Conservation (phyloP, 2,888 invertebrate species). For the Seira sanloemensis region DNA sequence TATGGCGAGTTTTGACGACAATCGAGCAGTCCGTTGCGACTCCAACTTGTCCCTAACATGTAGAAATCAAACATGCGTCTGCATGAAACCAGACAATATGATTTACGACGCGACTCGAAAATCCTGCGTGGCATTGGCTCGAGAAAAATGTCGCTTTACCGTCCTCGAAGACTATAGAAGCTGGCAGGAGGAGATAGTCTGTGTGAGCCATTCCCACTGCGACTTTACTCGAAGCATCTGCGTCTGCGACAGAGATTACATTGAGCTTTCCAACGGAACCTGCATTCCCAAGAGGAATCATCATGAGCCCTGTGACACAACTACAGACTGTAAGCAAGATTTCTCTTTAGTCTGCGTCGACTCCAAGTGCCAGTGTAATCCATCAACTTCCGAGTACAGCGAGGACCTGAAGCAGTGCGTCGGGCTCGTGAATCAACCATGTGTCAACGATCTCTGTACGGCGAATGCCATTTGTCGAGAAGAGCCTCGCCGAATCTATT, state of each 20-base stretch:
- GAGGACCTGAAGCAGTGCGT: conserved; percentile 33
- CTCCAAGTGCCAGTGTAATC: conserved; percentile 46
- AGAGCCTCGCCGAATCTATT: conserved; percentile 29
- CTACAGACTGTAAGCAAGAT: conserved; percentile 46
- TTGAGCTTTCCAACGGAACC: conserved; percentile 51
- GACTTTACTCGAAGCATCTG: conserved; percentile 40
- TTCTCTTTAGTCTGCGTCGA: conserved; percentile 35
- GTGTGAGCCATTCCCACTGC: conserved; percentile 52
- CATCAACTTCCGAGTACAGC: conserved; percentile 35
- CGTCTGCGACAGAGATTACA: conserved; percentile 42
- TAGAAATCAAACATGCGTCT: conserved; percentile 44
- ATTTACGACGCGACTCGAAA: conserved; percentile 20
- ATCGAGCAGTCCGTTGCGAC: conserved; percentile 47
- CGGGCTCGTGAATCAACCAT: conserved; percentile 47
- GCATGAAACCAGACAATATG: conserved; percentile 59
- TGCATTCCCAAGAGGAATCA: conserved; percentile 45
- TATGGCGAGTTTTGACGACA: conserved; percentile 57
- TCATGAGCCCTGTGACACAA: conserved; percentile 32
- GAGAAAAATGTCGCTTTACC: conserved; percentile 58
- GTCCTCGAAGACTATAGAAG: conserved; percentile 50
- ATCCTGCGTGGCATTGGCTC: conserved; percentile 37
- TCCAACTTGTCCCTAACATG: conserved; percentile 40
- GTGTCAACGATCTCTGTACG: conserved; percentile 55
- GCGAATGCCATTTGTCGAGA: conserved; percentile 50
- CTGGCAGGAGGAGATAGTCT: conserved; percentile 49